Base-by-base conservation (phyloP, 92 coral and sea anemone genomes). In the Phenganax marumi region DNA sequence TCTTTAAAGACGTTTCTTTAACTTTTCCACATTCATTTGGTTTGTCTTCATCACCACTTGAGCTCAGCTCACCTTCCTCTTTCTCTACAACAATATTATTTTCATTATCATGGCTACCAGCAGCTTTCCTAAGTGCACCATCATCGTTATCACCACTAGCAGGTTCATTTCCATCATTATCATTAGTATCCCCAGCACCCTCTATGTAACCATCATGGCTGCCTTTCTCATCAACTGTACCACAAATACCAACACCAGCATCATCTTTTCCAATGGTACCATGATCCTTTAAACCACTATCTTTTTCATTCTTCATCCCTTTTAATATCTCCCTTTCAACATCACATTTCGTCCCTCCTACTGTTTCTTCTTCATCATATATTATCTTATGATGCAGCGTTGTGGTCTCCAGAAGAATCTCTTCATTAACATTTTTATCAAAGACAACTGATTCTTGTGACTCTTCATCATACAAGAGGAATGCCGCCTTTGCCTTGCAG, bases 11-110 rank as follows among this genome's bases (percentile, higher is more conserved):
- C 24, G 76, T 81, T 54, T 12, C 21, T 13, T 7, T 11, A 66
- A 16, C 43, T 25, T 66, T 33, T 23, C 8, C 16, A 66, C 72
- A 10, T 66, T 66, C 49, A 12, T 66, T 18, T 49, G 17, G 46
- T 6, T 33, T 25, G 18, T 66, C 83, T 26, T 89, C 97, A 3
- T 85, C 93, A 21, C 88, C 91, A 50, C 87, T 90, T 16, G 93
- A 90, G 16, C 89, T 87, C 54, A 78, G 78, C 23, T 52, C 76
- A 16, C 52, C 73, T 43, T 72, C 77, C 46, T 72, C 77, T 24
- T 72, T 72, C 2, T 72, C 77, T 12, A 19, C 55, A 50, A 72
- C 56, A 0, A 33, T 33, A 33, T 5, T 33, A 0, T 33, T 33
- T 33, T 33, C 43, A 33, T 33, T 33, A 33, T 70, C 52, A 26